Base-by-base conservation (phyloP, 2,113 vertebrate genomes). In the Psettodes erumei region DNA sequence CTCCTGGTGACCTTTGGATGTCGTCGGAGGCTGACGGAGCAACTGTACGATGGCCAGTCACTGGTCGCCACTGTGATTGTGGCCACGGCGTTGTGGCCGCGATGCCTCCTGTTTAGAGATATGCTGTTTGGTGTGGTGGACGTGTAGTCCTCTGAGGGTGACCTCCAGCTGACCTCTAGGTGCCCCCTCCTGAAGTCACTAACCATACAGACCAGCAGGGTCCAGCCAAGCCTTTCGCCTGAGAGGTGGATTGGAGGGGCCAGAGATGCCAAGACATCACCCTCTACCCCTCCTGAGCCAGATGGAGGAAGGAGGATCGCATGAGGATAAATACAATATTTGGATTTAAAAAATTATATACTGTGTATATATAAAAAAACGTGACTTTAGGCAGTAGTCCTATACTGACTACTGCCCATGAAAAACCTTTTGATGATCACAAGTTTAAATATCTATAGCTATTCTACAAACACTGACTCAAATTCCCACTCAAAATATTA, bases 121-220 rank as follows among this genome's bases (percentile, higher is more conserved):
- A 90, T 0, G n/a, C 70, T 90, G 76, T 85, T 75, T 3, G 78
- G 45, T 2, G 48, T 42, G 8, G 32, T 65, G 9, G 61, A 21
- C 18, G 48, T 5, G 42, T 45, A 37, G 37, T 51, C 75, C 19
- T 86, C 66, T 23, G 84, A 89, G 6, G 78, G 62, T n/a, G 89
- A 92, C 54, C 77, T 88, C 94, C 94, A 95, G 45, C 65, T 86
- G 45, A 94, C 85, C 69, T 92, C 87, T 40, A 93, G 77, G 54
- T 81, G 86, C 0, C 88, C 91, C 66, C 82, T 88, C 48, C 80
- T 77, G 43, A 93, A 76, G 75, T 94, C 91, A 47, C 86, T 88
- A 56, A 94, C 88, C 81, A 95, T 67, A 71, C 94, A 95, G 32
- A 95, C 79, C 82, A 95, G 80, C 59, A 95, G 65, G 1, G 93